Evolutionary conservation across 2,888 invertebrate genomes (phyloP).

Genomic region (Sphaeridia pumilis): DNA sequence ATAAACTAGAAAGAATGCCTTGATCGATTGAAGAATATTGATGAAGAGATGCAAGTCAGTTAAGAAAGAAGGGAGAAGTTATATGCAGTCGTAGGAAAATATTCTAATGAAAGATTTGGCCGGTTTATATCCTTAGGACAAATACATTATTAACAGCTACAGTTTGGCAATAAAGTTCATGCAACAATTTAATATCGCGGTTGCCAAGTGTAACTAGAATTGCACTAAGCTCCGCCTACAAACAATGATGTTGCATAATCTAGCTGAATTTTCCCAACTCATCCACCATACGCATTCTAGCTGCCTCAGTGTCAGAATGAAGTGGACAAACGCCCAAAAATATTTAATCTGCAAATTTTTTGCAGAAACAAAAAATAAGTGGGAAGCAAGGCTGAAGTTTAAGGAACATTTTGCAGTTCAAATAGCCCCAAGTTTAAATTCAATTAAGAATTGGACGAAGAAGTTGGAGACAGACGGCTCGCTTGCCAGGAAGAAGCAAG

Average conservation of each 20-base stretch:
- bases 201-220: too few relatives aligned
- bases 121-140: not conserved
- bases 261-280: too few relatives aligned
- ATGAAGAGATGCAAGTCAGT: too few relatives aligned
- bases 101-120: not conserved
- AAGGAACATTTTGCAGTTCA: not conserved
- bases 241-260: too few relatives aligned
- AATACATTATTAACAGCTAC: too few relatives aligned
- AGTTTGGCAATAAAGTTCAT: too few relatives aligned
- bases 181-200: too few relatives aligned
- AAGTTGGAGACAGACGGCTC: not conserved
- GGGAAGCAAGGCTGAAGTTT: not conserved
- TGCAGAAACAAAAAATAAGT: not conserved
- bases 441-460: not conserved
- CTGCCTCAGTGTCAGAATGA: too few relatives aligned
- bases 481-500: not conserved
- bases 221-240: too few relatives aligned
- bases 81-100: not conserved
- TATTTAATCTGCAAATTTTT: not conserved
- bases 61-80: not conserved
- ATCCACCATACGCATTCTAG: too few relatives aligned
- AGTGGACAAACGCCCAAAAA: not conserved
- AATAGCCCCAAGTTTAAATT: not conserved
- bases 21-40: too few relatives aligned
- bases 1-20: too few relatives aligned